Base-by-base conservation (phyloP, 2,113 vertebrate genomes). In the Syngnathus typhle region DNA sequence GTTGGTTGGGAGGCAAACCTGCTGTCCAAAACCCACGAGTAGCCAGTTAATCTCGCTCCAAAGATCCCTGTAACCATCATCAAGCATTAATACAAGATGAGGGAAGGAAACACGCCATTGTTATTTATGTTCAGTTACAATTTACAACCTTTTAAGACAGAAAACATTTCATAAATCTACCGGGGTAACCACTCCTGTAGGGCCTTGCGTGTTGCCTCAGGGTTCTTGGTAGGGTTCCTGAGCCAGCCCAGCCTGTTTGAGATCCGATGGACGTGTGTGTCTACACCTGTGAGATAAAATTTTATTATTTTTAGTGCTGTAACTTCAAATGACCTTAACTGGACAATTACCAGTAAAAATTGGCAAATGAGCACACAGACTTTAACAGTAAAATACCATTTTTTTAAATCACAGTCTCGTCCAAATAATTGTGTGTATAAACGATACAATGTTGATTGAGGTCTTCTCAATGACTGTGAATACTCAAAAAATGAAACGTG, bases 261-360 rank as follows among this genome's bases (percentile, higher is more conserved):
- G 65, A 99, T 98, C 52, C 96, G 93, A 83, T 98, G 96, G 60
- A 98, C 96, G 0, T 99, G 97, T 13, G 96, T 98, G 89, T 99
- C 96, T 83, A 98, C 97, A 6, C 95, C 96, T 98, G 21, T 36
- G 60, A 52, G 70, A 49, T 27, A 23, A 68, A 9, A 52, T 60
- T 11, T 12, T 2, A 16, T 18, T 4, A 49, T 10, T 21, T 52
- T 52, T 7, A 39, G 27, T 39, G 32, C 56, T 44, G 0, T 19
- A 62, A n/a, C 47, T 1, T 8, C 16, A 49, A 18, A 6, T 9
- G 16, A 16, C 15, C 9, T 44, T 36, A 5, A 36, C 27, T 32
- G 55, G 36, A 37, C 55, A 36, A 58, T 18, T 58, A 37, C 1
- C 32, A 58, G 16, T 36, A 36, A 7, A 58, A 58, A 7, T 27